Base-by-base conservation (phyloP, 1,140 invertebrate genomes). In the Anoplolepis gracilipes region DNA sequence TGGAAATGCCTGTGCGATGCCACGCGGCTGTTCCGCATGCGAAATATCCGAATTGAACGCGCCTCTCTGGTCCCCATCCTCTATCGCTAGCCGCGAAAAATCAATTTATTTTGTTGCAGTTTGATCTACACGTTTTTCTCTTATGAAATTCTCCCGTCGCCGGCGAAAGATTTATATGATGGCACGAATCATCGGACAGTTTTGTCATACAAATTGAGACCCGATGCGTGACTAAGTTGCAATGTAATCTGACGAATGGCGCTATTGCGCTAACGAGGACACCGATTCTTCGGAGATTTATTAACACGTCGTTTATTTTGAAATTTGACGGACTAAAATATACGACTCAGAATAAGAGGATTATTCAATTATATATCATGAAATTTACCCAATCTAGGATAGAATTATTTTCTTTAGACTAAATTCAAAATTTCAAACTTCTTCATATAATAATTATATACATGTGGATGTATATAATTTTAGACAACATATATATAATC, bases 61-160 rank as follows among this genome's bases (percentile, higher is more conserved):
- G 33, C 76, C n/a, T n/a, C 59, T 49, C 61, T 13, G 7, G 16
- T 16, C 5, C 22, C 25, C 53, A 11, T 33, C n/a, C 30, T 25
- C 46, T 8, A 4, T 42, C 5, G 5, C 7, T 33, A 55, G 36
- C n/a, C 28, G 53, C 53, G 70, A 75, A 49, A 84, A 84, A 84
- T 84, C 81, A 84, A 84, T 84, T 84, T 84, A 73, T 84, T 84
- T 84, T 42, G 81, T 62, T 49, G 70, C 55, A 62, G 39, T 64
- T 84, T 72, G 72, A 84, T 77, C 81, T 42, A 19, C 81, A 42
- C 67, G 78, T 82, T 82, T 59, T 36, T 46, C 67, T 22, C 67
- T 82, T 82, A 82, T 59, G 67, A 73, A 82, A 82, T 73, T 82
- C 8, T 13, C 11, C 55, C 25, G 69, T 42, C 61, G 76, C 30